Percentiles rank a stretch among this genome's conserved stretches.
These are phyloP conservation scores for Etheostoma cragini DNA, from an alignment of 2,113 vertebrate genomes.

Conservation along the genomic window DNA sequence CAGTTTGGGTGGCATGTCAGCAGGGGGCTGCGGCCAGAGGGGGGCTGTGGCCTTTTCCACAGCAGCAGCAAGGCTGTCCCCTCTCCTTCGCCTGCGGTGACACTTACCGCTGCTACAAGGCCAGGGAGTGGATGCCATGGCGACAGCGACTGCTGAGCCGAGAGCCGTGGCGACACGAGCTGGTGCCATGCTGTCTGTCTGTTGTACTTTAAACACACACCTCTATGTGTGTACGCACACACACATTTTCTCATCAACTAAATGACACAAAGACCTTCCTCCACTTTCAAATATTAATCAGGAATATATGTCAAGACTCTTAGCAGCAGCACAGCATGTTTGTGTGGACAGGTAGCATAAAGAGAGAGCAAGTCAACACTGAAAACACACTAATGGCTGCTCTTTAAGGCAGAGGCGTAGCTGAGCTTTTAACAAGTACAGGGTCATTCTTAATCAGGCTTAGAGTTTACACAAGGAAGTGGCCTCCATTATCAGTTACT, in stretches of 20 bases:
- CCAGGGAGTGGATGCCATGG: constrained; percentile 73
- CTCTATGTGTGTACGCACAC: constrained; percentile 20
- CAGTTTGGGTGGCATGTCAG: constrained; percentile 64
- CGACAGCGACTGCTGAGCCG: constrained; percentile 72
- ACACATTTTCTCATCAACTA: constrained; percentile 48
- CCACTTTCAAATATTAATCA: constrained; percentile 79
- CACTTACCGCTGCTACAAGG: constrained; percentile 66
- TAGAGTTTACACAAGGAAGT: constrained; percentile 29
- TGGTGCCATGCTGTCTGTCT: constrained; percentile 76
- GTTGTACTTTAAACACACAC: constrained; percentile 42
- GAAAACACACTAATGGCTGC: constrained; percentile 31
- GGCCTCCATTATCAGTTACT: constrained; percentile 32
- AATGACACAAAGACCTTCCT: constrained; percentile 60
- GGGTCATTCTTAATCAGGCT: constrained; percentile 34
- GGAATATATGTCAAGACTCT: constrained; percentile 37
- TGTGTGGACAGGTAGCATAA: constrained; percentile 36
- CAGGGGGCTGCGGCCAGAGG: constrained; percentile 54
- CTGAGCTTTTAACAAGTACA: constrained; percentile 47
- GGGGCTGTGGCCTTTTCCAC: constrained; percentile 76
- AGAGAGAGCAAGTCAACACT: constrained; percentile 23
- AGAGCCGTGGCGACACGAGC: constrained; percentile 70
- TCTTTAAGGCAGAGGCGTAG: constrained; percentile 38
- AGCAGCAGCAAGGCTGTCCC: constrained; percentile 62
- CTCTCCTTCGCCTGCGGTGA: constrained; percentile 67
- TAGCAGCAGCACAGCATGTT: constrained; percentile 1